These are phyloP conservation scores for Ophion slaviceki DNA, from an alignment of 2,888 invertebrate species.

Conservation along the genomic window DNA sequence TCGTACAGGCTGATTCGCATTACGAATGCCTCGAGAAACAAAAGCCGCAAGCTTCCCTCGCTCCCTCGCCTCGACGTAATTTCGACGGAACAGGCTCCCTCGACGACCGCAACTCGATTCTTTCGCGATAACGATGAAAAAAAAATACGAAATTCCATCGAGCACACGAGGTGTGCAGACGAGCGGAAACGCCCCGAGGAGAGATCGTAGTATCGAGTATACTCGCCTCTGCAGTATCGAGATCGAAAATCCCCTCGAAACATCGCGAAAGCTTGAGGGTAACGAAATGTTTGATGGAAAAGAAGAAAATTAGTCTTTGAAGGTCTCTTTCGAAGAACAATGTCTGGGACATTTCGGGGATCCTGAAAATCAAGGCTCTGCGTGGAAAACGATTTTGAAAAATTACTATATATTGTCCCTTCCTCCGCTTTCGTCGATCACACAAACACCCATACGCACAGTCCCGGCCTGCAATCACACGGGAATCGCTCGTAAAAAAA, in stretches of 20 bases:
- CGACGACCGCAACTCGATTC: background rate
- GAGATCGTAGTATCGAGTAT: no score
- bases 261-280: background rate
- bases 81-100: background rate
- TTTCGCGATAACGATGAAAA: background rate
- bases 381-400: constrained; percentile 18
- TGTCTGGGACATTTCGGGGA: constrained; percentile 52
- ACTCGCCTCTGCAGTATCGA: background rate
- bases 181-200: no score
- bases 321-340: background rate
- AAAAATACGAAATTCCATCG: constrained; percentile 10
- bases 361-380: constrained; percentile 30
- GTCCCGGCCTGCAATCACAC: constrained; percentile 58
- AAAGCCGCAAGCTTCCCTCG: background rate
- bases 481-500: constrained; percentile 49
- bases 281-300: background rate
- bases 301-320: background rate
- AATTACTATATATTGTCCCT: background rate
- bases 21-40: background rate
- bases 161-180: background rate
- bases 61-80: background rate
- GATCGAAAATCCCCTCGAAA: background rate
- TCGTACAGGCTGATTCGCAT: background rate
- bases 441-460: background rate
- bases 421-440: background rate